These are phyloP conservation scores for Pelmatolapia mariae DNA, from an alignment of 2,113 vertebrate species.

Conservation along the genomic window DNA sequence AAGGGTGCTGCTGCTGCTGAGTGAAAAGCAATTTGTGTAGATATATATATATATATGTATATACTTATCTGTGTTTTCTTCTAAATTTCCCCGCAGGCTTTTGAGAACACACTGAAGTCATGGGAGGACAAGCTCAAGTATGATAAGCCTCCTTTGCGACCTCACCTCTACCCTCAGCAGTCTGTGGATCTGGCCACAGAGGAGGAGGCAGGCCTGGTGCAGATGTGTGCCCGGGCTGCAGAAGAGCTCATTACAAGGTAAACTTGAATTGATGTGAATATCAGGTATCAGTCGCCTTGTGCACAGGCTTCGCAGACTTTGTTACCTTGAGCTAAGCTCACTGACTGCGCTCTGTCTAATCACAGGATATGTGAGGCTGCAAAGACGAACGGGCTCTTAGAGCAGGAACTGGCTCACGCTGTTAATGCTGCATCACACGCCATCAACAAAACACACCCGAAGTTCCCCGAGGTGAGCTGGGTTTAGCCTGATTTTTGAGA, in stretches of 20 bases:
- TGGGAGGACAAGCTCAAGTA: constrained; percentile 98
- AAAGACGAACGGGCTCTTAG: constrained; percentile 86
- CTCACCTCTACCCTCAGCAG: constrained; percentile 88
- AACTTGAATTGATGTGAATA: not conserved
- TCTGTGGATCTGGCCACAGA: constrained; percentile 88
- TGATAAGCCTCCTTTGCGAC: constrained; percentile 85
- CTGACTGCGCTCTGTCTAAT: not conserved
- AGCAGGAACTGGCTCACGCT: constrained; percentile 95
- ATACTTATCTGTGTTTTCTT: not conserved
- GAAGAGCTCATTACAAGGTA: constrained; percentile 95
- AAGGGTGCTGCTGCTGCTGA: not conserved
- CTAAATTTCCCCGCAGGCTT: constrained; percentile 74
- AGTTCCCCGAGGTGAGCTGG: constrained; percentile 87
- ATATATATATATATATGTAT: not conserved
- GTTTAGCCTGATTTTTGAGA: not conserved
- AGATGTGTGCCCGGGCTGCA: constrained; percentile 86
- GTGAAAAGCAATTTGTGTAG: not conserved
- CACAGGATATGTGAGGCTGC: constrained; percentile 95
- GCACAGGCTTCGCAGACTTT: not conserved
- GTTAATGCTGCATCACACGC: constrained; percentile 98
- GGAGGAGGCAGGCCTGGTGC: constrained; percentile 84
- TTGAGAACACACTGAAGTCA: constrained; percentile 95
- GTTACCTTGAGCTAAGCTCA: not conserved
- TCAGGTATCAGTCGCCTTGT: not conserved
- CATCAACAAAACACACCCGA: constrained; percentile 94